phyloP scores from a whole-genome alignment of 2,113 vertebrate genomes.

The Chaenogobius annularis region DNA sequence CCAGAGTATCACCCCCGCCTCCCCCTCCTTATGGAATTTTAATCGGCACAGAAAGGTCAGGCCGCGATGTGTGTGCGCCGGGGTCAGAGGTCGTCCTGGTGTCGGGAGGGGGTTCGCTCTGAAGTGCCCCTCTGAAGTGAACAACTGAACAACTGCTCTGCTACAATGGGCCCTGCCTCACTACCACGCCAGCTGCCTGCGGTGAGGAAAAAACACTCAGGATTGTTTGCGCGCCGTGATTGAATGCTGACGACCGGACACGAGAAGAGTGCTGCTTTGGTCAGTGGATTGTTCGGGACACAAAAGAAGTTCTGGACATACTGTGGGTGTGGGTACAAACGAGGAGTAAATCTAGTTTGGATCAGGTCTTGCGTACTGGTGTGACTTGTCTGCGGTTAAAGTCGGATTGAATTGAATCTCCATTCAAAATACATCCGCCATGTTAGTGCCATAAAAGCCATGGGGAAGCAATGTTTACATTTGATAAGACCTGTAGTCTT shows the following conservation, averaged over 20 bases:
- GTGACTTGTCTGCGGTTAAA: neutral
- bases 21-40: slow-evolving; percentile 63
- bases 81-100: slow-evolving; percentile 63
- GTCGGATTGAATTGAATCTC: too few relatives aligned
- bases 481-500: too few relatives aligned
- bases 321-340: neutral
- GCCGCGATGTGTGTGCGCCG: slow-evolving; percentile 38
- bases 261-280: neutral
- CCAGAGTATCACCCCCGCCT: slow-evolving; percentile 48
- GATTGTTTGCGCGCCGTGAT: slow-evolving; percentile 15
- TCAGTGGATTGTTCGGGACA: neutral
- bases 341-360: slow-evolving; percentile 1
- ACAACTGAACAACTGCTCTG: slow-evolving; percentile 37
- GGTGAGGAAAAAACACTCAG: slow-evolving; percentile 14
- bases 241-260: slow-evolving; percentile 1
- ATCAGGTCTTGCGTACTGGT: neutral
- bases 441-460: too few relatives aligned
- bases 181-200: slow-evolving; percentile 7
- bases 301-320: neutral
- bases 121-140: slow-evolving; percentile 37
- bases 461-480: too few relatives aligned
- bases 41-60: slow-evolving; percentile 67
- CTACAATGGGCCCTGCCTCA: slow-evolving; percentile 32
- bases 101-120: slow-evolving; percentile 41
- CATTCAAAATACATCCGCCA: too few relatives aligned